Evolutionary conservation across 2,113 vertebrate genomes (phyloP).

Genomic region (Takifugu bimaculatus): DNA sequence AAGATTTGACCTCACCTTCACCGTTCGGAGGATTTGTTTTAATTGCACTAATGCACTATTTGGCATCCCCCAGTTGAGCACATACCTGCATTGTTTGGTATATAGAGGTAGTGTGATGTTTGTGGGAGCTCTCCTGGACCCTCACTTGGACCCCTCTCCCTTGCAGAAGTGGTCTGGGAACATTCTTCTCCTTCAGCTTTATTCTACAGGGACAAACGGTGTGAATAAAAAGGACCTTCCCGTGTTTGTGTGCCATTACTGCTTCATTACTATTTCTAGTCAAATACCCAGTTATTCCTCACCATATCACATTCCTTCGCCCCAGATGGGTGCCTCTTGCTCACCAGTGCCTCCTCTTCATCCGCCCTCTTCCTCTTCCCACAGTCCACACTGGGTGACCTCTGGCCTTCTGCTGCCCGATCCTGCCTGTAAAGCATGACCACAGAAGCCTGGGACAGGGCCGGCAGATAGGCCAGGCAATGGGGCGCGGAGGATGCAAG

Average conservation of each 20-base stretch:
- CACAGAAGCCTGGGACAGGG: slow-evolving; percentile 80
- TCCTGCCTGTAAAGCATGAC: slow-evolving; percentile 78
- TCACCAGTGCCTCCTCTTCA: slow-evolving; percentile 60
- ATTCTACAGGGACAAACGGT: slow-evolving; percentile 12
- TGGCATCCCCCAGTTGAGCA: background rate
- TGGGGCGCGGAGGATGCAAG: slow-evolving; percentile 54
- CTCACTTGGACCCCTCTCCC: background rate
- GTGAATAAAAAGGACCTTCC: background rate
- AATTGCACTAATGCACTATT: no score
- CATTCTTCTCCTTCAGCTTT: slow-evolving; percentile 4
- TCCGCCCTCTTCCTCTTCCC: slow-evolving; percentile 60
- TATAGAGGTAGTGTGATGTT: slow-evolving; percentile 80
- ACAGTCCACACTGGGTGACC: slow-evolving; percentile 26
- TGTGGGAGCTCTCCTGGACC: slow-evolving; percentile 40
- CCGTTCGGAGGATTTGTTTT: no score
- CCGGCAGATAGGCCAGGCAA: slow-evolving; percentile 75
- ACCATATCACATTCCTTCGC: slow-evolving; percentile 42
- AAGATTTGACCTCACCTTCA: no score
- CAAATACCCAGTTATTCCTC: background rate
- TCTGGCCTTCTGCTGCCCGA: slow-evolving; percentile 13
- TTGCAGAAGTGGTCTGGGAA: background rate
- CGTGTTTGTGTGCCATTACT: background rate
- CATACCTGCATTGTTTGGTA: slow-evolving; percentile 81
- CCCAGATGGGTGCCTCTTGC: slow-evolving; percentile 40
- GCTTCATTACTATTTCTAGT: no score